Evolutionary conservation across 2,888 invertebrate genomes (phyloP).

Genomic region (Zaprionus lineosus): DNA sequence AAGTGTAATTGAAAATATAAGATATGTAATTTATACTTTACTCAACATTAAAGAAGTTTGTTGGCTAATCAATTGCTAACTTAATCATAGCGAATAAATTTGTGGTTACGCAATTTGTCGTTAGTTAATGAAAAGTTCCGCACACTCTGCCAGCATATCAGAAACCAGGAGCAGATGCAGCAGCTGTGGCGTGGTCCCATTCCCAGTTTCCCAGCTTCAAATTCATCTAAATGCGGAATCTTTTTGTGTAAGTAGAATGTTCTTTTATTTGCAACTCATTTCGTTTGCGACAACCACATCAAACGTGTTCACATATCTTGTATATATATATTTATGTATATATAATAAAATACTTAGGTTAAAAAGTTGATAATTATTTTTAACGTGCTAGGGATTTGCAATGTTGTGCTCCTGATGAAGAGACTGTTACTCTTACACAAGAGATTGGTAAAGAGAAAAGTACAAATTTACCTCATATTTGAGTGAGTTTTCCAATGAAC

Average conservation of each 20-base stretch:
- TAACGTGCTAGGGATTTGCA: slow-evolving; percentile 77
- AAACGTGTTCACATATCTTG: too few species aligned
- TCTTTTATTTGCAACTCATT: slow-evolving; percentile 32
- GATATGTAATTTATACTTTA: slow-evolving; percentile 14
- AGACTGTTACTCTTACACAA: too few species aligned
- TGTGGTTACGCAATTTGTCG: slow-evolving; percentile 64
- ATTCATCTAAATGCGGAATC: slow-evolving; percentile 72
- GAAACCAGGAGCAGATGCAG: slow-evolving; percentile 48
- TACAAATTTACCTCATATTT: slow-evolving; percentile 15
- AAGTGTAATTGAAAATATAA: slow-evolving; percentile 1
- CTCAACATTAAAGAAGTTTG: too few species aligned
- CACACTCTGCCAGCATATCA: slow-evolving; percentile 32
- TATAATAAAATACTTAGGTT: slow-evolving; percentile 39
- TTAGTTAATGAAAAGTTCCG: slow-evolving; percentile 57
- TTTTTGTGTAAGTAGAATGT: slow-evolving; percentile 62
- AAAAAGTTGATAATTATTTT: slow-evolving; percentile 76
- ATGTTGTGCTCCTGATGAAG: slow-evolving; percentile 29
- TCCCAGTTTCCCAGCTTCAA: slow-evolving; percentile 67
- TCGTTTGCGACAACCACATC: slow-evolving; percentile 11
- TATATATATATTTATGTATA: slow-evolving; percentile 5
- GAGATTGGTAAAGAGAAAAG: slow-evolving; percentile 5
- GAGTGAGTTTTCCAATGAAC: slow-evolving; percentile 22
- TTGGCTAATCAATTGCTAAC: too few species aligned
- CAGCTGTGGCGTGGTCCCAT: slow-evolving; percentile 55
- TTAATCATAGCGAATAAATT: slow-evolving; percentile 16